These are phyloP conservation scores for Conus canariensis DNA, from an alignment of 2,888 invertebrate species.

Conservation along the genomic window DNA sequence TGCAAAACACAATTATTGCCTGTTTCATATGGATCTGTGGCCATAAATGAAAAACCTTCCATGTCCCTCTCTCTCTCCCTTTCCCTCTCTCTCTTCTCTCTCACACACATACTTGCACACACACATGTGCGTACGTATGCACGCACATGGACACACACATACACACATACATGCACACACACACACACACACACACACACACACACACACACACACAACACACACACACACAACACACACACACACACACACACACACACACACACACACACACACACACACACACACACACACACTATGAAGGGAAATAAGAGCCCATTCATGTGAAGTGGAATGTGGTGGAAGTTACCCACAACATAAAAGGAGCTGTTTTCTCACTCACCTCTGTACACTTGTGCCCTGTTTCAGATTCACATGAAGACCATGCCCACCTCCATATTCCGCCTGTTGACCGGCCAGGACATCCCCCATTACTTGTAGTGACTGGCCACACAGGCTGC, in stretches of 20 bases:
- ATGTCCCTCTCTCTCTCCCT: background rate
- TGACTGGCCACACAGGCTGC: background rate
- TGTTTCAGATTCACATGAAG: conserved; percentile 96
- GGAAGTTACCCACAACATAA: no score
- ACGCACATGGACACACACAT: background rate
- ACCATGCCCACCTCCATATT: conserved; percentile 99
- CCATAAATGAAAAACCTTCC: no score
- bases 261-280: no score
- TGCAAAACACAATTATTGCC: no score
- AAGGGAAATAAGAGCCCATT: no score
- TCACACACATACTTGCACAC: background rate
- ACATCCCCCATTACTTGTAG: conserved; percentile 98
- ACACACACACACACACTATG: no score
- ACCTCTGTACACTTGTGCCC: background rate
- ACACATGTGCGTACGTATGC: background rate
- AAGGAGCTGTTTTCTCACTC: no score
- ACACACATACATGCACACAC: background rate
- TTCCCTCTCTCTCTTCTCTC: background rate
- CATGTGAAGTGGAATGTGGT: no score
- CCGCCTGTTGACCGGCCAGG: conserved; percentile 98
- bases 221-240: no score
- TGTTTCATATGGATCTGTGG: no score
- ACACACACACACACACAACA: no score
- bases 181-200: background rate
- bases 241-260: no score